Conservation (phyloP, 2,797 vertebrate species). For the Phalanger gymnotis region DNA sequence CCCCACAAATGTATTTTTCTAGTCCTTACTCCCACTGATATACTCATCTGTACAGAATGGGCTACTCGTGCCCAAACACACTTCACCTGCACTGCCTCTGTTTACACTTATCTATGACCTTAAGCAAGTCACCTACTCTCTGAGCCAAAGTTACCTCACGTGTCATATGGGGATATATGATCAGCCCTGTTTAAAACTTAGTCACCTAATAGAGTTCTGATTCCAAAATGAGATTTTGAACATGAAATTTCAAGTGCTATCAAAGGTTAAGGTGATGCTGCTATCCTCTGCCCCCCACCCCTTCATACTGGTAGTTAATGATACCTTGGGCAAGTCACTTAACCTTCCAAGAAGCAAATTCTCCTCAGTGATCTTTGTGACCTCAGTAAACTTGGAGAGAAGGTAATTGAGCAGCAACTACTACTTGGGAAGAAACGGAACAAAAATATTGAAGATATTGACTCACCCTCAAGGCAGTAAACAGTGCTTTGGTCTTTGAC, state of each 20-base stretch:
- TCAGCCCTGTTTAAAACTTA: background rate
- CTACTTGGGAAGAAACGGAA: slow-evolving; percentile 83
- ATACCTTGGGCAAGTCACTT: slow-evolving; percentile 64
- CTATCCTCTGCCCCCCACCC: background rate
- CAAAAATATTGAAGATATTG: slow-evolving; percentile 87
- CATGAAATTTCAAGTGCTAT: background rate
- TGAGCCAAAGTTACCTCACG: background rate
- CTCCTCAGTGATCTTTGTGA: slow-evolving; percentile 80
- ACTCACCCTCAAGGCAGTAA: slow-evolving; percentile 84
- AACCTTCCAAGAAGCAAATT: slow-evolving; percentile 53
- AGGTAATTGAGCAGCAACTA: slow-evolving; percentile 82
- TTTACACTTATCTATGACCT: background rate
- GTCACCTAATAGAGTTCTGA: background rate
- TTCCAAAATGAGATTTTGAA: background rate
- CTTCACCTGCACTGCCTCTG: background rate
- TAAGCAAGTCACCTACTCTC: background rate
- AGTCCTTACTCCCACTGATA: background rate
- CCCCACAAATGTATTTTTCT: background rate
- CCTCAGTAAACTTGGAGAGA: slow-evolving; percentile 82
- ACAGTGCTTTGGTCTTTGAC: slow-evolving; percentile 86
- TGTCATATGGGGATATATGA: background rate
- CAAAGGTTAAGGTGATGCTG: background rate
- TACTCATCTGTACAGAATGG: background rate
- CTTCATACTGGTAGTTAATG: slow-evolving; percentile 70
- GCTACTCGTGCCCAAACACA: background rate